phyloP scores from a whole-genome alignment of 2,797 vertebrate species.

The Anas capensis region DNA sequence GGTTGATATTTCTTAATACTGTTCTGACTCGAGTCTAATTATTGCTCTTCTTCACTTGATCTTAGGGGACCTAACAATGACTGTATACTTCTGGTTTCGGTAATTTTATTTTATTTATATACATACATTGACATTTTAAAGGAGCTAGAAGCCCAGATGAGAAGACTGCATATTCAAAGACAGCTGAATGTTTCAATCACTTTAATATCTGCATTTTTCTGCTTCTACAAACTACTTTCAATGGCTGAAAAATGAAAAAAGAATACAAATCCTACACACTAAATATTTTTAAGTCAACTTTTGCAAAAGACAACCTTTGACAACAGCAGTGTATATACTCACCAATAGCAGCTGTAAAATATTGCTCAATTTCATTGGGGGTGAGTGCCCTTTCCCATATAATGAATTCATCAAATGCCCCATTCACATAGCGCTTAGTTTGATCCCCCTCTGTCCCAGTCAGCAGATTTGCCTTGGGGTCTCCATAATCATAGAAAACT shows the following conservation, averaged over 20 bases:
- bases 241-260: neutral
- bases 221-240: fast-evolving
- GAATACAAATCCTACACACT: neutral
- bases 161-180: neutral
- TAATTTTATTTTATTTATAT: too few relatives aligned
- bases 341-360: slow-evolving; percentile 92
- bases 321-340: slow-evolving; percentile 27
- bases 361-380: slow-evolving; percentile 84
- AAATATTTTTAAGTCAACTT: neutral
- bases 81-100: neutral
- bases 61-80: neutral
- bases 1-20: neutral
- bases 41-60: neutral
- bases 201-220: neutral
- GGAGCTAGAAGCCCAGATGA: neutral
- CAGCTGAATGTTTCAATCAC: fast-evolving
- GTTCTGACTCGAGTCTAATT: neutral
- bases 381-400: slow-evolving; percentile 94
- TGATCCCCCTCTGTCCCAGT: slow-evolving; percentile 80
- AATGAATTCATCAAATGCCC: slow-evolving; percentile 94
- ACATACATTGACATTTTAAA: neutral
- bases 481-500: slow-evolving; percentile 84
- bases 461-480: slow-evolving; percentile 81
- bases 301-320: too few relatives aligned
- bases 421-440: slow-evolving; percentile 78